Conservation (phyloP, 2,888 invertebrate genomes). For the Leucania comma region DNA sequence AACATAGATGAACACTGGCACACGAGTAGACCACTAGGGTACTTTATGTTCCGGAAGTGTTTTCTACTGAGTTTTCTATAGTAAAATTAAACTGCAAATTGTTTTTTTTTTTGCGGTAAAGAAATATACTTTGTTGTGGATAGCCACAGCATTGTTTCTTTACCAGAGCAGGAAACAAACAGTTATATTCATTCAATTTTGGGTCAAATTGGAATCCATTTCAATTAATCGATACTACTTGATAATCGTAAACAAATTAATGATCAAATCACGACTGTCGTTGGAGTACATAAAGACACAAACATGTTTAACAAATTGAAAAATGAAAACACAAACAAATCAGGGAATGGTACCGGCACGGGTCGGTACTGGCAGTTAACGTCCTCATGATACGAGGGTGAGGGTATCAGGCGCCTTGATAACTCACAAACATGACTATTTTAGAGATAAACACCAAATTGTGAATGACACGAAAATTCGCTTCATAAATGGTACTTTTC, state of each 20-base stretch:
- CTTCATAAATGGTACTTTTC: constrained; percentile 18
- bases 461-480: constrained; percentile 55
- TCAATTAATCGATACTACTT: constrained; percentile 3
- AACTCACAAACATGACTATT: constrained; percentile 61
- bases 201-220: neutral
- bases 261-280: constrained; percentile 13
- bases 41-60: too few relatives aligned
- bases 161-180: constrained; percentile 25
- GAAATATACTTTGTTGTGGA: constrained; percentile 50
- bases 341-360: constrained; percentile 43
- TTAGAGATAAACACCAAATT: constrained; percentile 51
- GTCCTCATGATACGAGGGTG: constrained; percentile 38
- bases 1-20: too few relatives aligned
- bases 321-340: constrained; percentile 60
- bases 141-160: constrained; percentile 44
- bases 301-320: constrained; percentile 48
- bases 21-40: too few relatives aligned
- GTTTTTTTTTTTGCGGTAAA: constrained; percentile 53
- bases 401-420: constrained; percentile 57
- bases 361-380: constrained; percentile 38
- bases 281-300: constrained; percentile 21
- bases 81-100: constrained; percentile 44
- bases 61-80: constrained; percentile 42
- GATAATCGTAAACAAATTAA: constrained; percentile 19
- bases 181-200: constrained; percentile 1